A percentile compares a stretch with the other conserved stretches of the same genome.
These are phyloP conservation scores for Thinocorus orbignyianus DNA, from an alignment of 2,113 vertebrate species.

Conservation along the genomic window DNA sequence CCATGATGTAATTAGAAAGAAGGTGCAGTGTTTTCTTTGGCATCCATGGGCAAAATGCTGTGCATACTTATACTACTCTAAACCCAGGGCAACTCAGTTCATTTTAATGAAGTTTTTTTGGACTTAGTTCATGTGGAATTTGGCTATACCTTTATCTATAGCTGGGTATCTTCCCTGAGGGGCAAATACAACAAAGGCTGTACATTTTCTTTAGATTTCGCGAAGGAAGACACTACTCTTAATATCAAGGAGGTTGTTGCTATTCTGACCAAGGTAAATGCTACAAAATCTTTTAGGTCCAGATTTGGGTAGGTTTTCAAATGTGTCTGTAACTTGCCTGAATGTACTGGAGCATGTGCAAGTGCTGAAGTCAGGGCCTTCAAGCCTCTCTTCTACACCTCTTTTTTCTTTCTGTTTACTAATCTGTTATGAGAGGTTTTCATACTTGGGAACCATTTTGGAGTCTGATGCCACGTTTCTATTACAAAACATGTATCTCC, in stretches of 20 bases:
- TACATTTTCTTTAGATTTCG: background rate
- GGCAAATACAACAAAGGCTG: background rate
- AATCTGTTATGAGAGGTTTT: background rate
- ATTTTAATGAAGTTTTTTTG: conserved; percentile 54
- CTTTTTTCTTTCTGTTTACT: background rate
- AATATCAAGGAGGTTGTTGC: background rate
- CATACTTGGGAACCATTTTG: background rate
- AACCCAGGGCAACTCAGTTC: conserved; percentile 22
- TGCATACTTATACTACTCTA: conserved; percentile 12
- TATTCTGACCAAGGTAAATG: background rate
- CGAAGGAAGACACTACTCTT: background rate
- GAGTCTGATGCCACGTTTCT: background rate
- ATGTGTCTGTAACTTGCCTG: background rate
- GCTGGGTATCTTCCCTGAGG: background rate
- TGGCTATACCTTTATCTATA: conserved; percentile 16
- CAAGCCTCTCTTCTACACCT: rapidly evolving
- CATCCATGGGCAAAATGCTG: background rate
- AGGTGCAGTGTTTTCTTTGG: conserved; percentile 55
- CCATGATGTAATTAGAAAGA: conserved; percentile 50
- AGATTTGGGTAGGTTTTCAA: background rate
- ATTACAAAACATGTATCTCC: background rate
- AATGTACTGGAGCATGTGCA: background rate
- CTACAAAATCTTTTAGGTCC: background rate
- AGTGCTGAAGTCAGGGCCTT: background rate
- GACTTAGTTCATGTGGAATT: conserved; percentile 14